Evolutionary conservation across 2,797 vertebrate genomes (phyloP).

Genomic region (Enteromius radiatus): DNA sequence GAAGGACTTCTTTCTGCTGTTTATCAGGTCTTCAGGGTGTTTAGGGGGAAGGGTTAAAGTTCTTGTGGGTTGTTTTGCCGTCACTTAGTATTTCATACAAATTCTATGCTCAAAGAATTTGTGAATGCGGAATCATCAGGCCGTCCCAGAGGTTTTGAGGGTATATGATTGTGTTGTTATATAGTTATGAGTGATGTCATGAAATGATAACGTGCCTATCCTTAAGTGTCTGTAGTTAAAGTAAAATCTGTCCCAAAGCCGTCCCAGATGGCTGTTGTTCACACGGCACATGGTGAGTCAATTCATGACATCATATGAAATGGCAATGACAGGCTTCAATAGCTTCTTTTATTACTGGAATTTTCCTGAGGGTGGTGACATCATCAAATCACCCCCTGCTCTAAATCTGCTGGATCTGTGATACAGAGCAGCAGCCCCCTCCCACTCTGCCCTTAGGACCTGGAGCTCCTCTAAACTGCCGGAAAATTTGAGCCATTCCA

Average conservation of each 20-base stretch:
- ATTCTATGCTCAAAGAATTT: not conserved
- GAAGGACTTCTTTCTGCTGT: conserved; percentile 14
- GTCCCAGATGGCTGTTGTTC: conserved; percentile 38
- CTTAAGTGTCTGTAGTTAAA: conserved; percentile 27
- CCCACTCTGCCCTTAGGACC: conserved; percentile 45
- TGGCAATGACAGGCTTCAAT: conserved; percentile 70
- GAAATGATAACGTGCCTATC: not conserved
- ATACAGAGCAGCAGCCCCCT: conserved; percentile 57
- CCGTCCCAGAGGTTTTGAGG: not conserved
- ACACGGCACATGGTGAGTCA: conserved; percentile 58
- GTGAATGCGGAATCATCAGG: not conserved
- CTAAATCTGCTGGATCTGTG: conserved; percentile 50
- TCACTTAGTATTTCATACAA: not conserved
- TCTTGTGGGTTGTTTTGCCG: not conserved
- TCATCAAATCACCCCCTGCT: conserved; percentile 64
- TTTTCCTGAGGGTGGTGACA: conserved; percentile 74
- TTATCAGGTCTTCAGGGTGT: conserved; percentile 31
- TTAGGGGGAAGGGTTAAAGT: conserved; percentile 13
- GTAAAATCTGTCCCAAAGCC: not conserved
- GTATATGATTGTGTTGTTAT: not conserved
- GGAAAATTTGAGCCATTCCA: conserved; percentile 22
- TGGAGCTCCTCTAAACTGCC: conserved; percentile 8
- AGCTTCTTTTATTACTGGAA: conserved; percentile 73
- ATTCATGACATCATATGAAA: conserved; percentile 68
- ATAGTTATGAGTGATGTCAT: not conserved